These are phyloP conservation scores for Pseudotriccus pelzelni DNA, from an alignment of 2,797 vertebrate species.

Conservation along the genomic window DNA sequence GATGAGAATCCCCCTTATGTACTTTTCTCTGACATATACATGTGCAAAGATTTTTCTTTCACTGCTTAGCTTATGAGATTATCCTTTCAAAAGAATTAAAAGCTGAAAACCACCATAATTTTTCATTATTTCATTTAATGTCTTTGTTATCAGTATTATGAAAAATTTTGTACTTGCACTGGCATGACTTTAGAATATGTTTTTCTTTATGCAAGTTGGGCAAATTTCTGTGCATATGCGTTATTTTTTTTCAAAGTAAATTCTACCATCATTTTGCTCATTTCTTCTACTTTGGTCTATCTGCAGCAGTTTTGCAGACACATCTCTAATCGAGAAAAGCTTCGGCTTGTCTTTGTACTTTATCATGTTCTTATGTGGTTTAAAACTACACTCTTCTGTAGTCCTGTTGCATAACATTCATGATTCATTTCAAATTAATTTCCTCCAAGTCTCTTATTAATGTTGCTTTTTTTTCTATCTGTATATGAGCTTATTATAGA, in stretches of 20 bases:
- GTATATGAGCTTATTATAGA: background rate
- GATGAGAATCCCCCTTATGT: background rate
- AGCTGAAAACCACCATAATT: fast-evolving
- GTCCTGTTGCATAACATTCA: background rate
- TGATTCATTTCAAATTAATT: background rate
- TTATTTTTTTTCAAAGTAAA: background rate
- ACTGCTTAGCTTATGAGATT: background rate
- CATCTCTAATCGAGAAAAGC: background rate
- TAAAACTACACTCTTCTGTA: background rate
- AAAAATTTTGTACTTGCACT: background rate
- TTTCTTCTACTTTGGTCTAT: background rate
- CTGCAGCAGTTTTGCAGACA: background rate
- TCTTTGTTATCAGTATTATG: background rate
- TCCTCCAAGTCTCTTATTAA: background rate
- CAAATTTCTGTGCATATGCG: background rate
- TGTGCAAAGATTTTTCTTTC: background rate
- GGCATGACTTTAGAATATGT: background rate
- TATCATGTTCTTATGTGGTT: background rate
- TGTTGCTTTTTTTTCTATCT: background rate
- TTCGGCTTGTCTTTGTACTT: background rate
- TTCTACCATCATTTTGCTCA: background rate
- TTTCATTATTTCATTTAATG: background rate
- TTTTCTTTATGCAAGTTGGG: background rate
- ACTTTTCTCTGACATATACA: background rate
- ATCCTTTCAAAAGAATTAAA: background rate